A percentile compares a stretch with the other conserved stretches of the same genome.
phyloP scores from a whole-genome alignment of 2,888 invertebrate species.

The Geotrupes spiniger region DNA sequence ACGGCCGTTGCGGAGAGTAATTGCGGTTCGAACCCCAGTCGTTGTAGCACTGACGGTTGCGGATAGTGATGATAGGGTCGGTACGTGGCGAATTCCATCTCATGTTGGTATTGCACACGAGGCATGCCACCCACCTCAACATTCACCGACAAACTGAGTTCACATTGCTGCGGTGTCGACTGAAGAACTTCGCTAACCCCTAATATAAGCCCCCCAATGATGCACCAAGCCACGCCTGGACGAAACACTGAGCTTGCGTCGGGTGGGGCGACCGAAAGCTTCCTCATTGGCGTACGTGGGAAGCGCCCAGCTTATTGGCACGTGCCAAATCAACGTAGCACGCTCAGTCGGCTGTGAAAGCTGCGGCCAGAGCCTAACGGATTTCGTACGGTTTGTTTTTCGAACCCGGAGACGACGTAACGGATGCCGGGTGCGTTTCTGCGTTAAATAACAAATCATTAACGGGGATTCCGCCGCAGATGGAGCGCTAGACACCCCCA shows the following conservation, averaged over 20 bases:
- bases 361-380: slow-evolving; percentile 21
- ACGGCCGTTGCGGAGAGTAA: slow-evolving; percentile 38
- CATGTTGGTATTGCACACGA: slow-evolving; percentile 43
- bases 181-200: slow-evolving; percentile 16
- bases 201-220: slow-evolving; percentile 37
- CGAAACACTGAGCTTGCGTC: slow-evolving; percentile 38
- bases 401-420: slow-evolving; percentile 5
- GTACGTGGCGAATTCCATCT: slow-evolving; percentile 38
- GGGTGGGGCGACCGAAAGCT: slow-evolving; percentile 36
- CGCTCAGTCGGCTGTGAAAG: slow-evolving; percentile 33
- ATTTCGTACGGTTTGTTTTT: slow-evolving; percentile 9
- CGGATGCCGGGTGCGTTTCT: slow-evolving; percentile 7
- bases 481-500: slow-evolving; percentile 17
- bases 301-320: slow-evolving; percentile 36
- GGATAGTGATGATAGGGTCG: slow-evolving; percentile 31
- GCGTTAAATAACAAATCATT: slow-evolving; percentile 10
- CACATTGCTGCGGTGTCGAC: slow-evolving; percentile 18
- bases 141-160: slow-evolving; percentile 27
- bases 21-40: slow-evolving; percentile 43
- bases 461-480: slow-evolving; percentile 23
- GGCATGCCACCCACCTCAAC: slow-evolving; percentile 39
- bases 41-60: slow-evolving; percentile 40
- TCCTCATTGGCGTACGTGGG: slow-evolving; percentile 34
- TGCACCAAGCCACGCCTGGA: slow-evolving; percentile 39
- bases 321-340: slow-evolving; percentile 35